phyloP scores from a whole-genome alignment of 2,113 vertebrate species.

The Rhipidura dahli region DNA sequence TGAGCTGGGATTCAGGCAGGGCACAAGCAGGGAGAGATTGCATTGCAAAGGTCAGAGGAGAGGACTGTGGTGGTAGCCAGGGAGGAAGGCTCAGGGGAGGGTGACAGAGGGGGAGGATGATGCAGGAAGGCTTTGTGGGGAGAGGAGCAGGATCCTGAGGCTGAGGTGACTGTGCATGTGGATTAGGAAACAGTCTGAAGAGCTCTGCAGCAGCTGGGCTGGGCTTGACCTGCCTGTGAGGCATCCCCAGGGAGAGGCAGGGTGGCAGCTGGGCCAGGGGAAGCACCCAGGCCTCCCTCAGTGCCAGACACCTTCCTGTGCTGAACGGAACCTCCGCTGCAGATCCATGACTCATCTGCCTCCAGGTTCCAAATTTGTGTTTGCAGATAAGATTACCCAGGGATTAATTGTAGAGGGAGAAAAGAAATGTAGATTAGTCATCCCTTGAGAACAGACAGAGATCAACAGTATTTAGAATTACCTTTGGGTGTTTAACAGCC shows the following conservation, averaged over 20 bases:
- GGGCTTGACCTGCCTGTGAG: neutral
- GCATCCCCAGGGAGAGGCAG: fast-evolving
- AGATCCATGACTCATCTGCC: constrained; percentile 28
- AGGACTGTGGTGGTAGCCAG: neutral
- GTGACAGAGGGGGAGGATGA: neutral
- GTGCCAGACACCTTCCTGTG: neutral
- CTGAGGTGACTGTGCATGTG: fast-evolving
- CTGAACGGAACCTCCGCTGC: neutral
- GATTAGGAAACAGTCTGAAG: neutral
- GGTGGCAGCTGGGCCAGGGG: neutral
- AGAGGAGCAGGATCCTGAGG: neutral
- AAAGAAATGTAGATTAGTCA: constrained; percentile 45
- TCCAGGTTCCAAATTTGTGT: neutral
- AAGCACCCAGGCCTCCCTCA: neutral
- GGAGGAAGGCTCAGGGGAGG: neutral
- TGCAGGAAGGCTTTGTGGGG: neutral
- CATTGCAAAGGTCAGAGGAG: neutral
- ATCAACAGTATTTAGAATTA: constrained; percentile 55
- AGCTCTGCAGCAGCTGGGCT: fast-evolving
- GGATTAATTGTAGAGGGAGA: constrained; percentile 64
- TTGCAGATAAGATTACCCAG: constrained; percentile 59
- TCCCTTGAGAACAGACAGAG: constrained; percentile 53
- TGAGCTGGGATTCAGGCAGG: neutral
- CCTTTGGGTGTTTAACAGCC: constrained; percentile 45
- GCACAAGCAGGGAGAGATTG: fast-evolving